phyloP scores from a whole-genome alignment of 2,888 invertebrate species.

The Scaptomyza reducta region DNA sequence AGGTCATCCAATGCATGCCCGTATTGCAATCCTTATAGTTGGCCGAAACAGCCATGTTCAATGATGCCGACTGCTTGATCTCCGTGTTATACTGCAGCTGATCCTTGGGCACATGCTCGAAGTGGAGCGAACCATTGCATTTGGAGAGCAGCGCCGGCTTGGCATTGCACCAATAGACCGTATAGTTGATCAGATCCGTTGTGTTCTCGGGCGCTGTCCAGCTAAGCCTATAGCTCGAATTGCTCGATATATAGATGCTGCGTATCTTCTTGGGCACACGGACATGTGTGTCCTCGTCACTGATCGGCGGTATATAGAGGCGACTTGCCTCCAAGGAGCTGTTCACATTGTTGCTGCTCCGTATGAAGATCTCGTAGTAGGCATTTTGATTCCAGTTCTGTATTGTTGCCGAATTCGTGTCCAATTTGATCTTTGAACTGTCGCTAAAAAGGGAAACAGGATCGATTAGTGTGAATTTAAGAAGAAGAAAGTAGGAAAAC shows the following conservation, averaged over 20 bases:
- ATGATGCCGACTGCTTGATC: slow-evolving; percentile 85
- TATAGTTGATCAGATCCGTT: slow-evolving; percentile 87
- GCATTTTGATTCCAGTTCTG: slow-evolving; percentile 58
- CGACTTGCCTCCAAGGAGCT: slow-evolving; percentile 69
- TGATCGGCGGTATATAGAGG: slow-evolving; percentile 70
- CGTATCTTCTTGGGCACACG: slow-evolving; percentile 72
- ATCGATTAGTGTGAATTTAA: too few species aligned
- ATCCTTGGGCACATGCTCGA: slow-evolving; percentile 85
- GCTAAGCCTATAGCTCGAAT: slow-evolving; percentile 89
- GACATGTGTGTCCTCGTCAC: slow-evolving; percentile 43
- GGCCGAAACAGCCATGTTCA: slow-evolving; percentile 91
- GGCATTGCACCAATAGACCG: slow-evolving; percentile 91
- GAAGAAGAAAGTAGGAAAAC: too few species aligned
- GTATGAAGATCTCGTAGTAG: slow-evolving; percentile 71
- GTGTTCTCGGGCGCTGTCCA: slow-evolving; percentile 87
- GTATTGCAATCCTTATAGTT: slow-evolving; percentile 89
- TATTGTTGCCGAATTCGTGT: slow-evolving; percentile 74
- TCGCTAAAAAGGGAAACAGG: slow-evolving; percentile 29
- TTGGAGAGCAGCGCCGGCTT: slow-evolving; percentile 86
- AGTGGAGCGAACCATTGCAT: slow-evolving; percentile 87
- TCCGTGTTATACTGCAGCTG: slow-evolving; percentile 82
- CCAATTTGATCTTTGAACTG: slow-evolving; percentile 51
- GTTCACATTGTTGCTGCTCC: slow-evolving; percentile 76
- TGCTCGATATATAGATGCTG: slow-evolving; percentile 87
- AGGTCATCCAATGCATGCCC: slow-evolving; percentile 94